Conservation (phyloP, 2,888 invertebrate genomes). For the Heliconius sara region DNA sequence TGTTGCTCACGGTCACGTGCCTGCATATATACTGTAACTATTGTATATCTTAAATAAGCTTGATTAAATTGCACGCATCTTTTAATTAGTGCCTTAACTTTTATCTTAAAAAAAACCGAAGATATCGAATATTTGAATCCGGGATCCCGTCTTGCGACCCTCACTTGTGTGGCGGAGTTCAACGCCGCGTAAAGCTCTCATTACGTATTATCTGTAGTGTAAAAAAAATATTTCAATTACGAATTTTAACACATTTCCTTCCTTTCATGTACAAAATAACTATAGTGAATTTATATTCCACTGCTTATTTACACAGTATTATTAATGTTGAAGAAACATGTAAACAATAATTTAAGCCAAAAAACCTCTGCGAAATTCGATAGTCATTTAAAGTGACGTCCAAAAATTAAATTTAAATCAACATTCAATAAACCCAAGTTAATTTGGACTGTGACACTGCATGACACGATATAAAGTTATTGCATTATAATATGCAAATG, state of each 20-base stretch:
- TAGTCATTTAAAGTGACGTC: slow-evolving; percentile 25
- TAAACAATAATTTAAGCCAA: slow-evolving; percentile 8
- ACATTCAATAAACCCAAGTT: slow-evolving; percentile 18
- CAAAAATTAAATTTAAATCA: slow-evolving; percentile 25
- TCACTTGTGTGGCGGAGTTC: neutral
- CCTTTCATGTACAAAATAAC: neutral
- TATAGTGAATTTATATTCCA: neutral
- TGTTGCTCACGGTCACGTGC: too few species aligned
- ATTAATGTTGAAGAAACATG: slow-evolving; percentile 11
- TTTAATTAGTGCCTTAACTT: too few species aligned
- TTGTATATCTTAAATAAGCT: too few species aligned
- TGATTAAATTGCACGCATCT: too few species aligned
- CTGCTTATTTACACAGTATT: slow-evolving; percentile 2
- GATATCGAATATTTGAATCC: too few species aligned
- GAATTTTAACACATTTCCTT: neutral
- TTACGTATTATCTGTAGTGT: neutral
- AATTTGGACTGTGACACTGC: slow-evolving; percentile 28
- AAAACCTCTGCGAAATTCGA: slow-evolving; percentile 1
- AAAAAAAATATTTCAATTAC: neutral
- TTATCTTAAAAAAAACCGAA: too few species aligned
- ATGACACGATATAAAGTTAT: slow-evolving; percentile 39
- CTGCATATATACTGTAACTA: too few species aligned
- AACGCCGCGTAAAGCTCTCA: neutral
- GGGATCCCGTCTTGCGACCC: too few species aligned
- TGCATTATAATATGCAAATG: slow-evolving; percentile 60